Evolutionary conservation across 2,113 vertebrate genomes (phyloP), one percentile per base, ranked within the genome.

Genomic region (Pardalotus punctatus): DNA sequence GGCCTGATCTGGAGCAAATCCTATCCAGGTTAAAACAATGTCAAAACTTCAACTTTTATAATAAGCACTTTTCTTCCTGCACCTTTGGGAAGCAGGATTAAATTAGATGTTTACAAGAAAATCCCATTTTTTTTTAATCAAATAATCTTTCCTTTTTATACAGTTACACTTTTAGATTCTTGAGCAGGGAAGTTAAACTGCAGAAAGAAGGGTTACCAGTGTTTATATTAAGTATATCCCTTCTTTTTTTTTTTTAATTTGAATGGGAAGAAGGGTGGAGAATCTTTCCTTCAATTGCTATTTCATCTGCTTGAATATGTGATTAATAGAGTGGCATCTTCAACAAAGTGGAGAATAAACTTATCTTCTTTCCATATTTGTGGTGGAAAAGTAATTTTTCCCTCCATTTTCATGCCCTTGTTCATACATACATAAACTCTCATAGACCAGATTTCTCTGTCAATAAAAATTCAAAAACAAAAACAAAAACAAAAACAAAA

Each of bases 211-310:
- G 2, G 2, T 69, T 66, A 69, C 3, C 4, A 28, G 23, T 36
- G 5, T 12, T 89, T 58, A 20, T 42, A 81, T 38, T 48, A 66
- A 85, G 81, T 47, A 47, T 8, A 45, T n/a, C 3, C 9, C 1
- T 33, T 25, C 33, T 14, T 40, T 14, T 17, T 8, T 33, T 36
- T 80, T 51, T 82, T 45, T 71, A 12, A 31, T 36, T 73, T 61
- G 20, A 2, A 22, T 43, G 22, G 2, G 25, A 5, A 6, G 18
- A 23, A 0, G 1, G 3, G 4, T 42, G 5, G 3, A 1, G 3
- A 71, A 66, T 3, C 8, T 70, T 88, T 53, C 9, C 12, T 83
- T 80, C 54, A 53, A 17, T 20, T 83, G 5, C 6, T 86, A 5
- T 67, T 89, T 33, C 33, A 17, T 12, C 20, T 77, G 6, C 58